Percentiles rank a stretch among this genome's conserved stretches.
Conservation (phyloP, 2,113 vertebrate genomes). For the Anolis sagrei region DNA sequence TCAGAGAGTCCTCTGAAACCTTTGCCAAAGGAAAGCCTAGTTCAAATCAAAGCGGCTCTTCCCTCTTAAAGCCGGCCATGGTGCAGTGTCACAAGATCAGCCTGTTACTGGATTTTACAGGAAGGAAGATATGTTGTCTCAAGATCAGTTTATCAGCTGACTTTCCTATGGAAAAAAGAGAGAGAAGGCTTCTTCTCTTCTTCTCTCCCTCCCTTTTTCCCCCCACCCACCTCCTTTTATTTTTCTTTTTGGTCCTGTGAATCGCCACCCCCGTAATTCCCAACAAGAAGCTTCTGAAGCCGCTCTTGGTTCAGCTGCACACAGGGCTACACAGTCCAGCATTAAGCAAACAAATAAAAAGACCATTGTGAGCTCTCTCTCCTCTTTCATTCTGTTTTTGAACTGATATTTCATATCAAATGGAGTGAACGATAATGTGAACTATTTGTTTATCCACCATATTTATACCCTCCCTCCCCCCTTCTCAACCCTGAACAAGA, state of each 20-base stretch:
- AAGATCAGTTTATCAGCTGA: constrained; percentile 78
- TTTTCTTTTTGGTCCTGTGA: constrained; percentile 52
- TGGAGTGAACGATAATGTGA: no score
- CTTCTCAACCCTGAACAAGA: no score
- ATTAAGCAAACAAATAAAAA: constrained; percentile 77
- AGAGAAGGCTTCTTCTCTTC: no score
- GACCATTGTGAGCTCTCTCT: constrained; percentile 69
- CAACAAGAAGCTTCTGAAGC: constrained; percentile 60
- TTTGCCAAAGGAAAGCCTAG: constrained; percentile 54
- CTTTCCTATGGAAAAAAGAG: constrained; percentile 77
- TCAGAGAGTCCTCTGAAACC: constrained; percentile 45
- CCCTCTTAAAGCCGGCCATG: constrained; percentile 54
- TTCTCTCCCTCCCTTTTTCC: constrained; percentile 1
- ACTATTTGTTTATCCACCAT: no score
- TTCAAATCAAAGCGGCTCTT: neutral
- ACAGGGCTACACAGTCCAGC: constrained; percentile 60
- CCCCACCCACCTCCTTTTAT: neutral
- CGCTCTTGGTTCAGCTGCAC: constrained; percentile 67
- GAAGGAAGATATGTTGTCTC: constrained; percentile 78
- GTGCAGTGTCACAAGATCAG: constrained; percentile 62
- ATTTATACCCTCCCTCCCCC: no score
- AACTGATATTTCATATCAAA: constrained; percentile 73
- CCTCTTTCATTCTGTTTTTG: neutral
- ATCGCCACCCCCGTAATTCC: constrained; percentile 80
- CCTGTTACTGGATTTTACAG: constrained; percentile 72